A percentile compares a stretch with the other conserved stretches of the same genome.
Evolutionary conservation across 2,113 vertebrate species (phyloP).

Genomic region (Prionailurus viverrinus): DNA sequence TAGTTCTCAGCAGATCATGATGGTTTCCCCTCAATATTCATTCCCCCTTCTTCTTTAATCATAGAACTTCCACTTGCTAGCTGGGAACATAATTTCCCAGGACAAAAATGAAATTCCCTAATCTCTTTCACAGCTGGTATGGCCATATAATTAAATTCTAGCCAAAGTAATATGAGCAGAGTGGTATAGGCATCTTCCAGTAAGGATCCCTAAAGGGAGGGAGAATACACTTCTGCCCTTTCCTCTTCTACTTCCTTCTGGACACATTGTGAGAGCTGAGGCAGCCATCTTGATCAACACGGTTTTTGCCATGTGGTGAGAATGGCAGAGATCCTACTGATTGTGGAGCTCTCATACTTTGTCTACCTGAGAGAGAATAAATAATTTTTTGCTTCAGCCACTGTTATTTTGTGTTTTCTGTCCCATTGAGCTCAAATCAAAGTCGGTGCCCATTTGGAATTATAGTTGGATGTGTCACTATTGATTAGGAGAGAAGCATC

Average conservation of each 20-base stretch:
- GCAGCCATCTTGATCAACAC: background rate
- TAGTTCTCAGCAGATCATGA: conserved; percentile 5
- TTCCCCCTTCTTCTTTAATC: conserved; percentile 36
- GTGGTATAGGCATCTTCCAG: background rate
- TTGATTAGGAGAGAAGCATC: background rate
- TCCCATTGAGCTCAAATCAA: background rate
- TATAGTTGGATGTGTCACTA: background rate
- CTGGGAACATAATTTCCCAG: background rate
- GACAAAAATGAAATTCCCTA: conserved; percentile 26
- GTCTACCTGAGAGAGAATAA: background rate
- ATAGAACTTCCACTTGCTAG: conserved; percentile 26
- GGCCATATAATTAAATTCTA: conserved; percentile 27
- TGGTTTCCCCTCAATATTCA: background rate
- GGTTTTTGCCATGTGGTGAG: too few species aligned
- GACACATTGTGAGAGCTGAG: background rate
- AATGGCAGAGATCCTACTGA: background rate
- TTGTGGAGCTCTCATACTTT: background rate
- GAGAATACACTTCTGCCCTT: background rate
- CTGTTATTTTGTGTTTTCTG: conserved; percentile 9
- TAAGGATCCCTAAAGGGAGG: background rate
- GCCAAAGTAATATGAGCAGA: background rate
- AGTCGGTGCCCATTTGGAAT: background rate
- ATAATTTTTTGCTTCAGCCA: background rate
- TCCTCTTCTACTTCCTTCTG: background rate
- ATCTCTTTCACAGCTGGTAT: background rate